Conservation (phyloP, 2,888 invertebrate species). For the Hemaris fuciformis region DNA sequence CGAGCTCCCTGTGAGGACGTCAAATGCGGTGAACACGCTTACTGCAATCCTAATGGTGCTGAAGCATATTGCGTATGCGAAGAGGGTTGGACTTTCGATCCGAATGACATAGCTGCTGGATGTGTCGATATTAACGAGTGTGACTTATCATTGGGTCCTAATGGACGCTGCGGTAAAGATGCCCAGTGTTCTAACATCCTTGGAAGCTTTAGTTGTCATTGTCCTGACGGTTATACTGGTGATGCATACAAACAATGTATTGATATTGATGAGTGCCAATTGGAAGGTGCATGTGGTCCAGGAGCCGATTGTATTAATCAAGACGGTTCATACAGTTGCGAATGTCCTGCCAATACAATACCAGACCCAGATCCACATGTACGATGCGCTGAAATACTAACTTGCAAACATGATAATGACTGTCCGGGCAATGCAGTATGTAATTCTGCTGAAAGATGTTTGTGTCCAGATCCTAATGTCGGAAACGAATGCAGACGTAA, state of each 20-base stretch:
- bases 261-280: conserved; percentile 91
- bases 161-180: conserved; percentile 91
- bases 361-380: conserved; percentile 92
- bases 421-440: conserved; percentile 96
- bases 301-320: conserved; percentile 91
- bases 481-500: conserved; percentile 96
- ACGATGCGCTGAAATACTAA: conserved; percentile 91
- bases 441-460: conserved; percentile 87
- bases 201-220: conserved; percentile 90
- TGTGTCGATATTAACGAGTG: conserved; percentile 97
- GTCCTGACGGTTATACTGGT: conserved; percentile 92
- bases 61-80: conserved; percentile 96
- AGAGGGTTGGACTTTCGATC: conserved; percentile 96
- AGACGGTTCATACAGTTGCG: conserved; percentile 89
- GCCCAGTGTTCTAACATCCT: conserved; percentile 90
- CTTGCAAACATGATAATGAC: conserved; percentile 87
- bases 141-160: conserved; percentile 87
- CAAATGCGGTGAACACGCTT: conserved; percentile 93
- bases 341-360: conserved; percentile 90
- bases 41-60: conserved; percentile 92
- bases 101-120: conserved; percentile 92
- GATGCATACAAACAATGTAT: conserved; percentile 90
- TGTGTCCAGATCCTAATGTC: conserved; percentile 94
- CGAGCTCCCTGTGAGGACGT: conserved; percentile 96
- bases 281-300: conserved; percentile 87